Base-by-base conservation (phyloP, 2,888 invertebrate genomes). In the Nymphalis polychloros region DNA sequence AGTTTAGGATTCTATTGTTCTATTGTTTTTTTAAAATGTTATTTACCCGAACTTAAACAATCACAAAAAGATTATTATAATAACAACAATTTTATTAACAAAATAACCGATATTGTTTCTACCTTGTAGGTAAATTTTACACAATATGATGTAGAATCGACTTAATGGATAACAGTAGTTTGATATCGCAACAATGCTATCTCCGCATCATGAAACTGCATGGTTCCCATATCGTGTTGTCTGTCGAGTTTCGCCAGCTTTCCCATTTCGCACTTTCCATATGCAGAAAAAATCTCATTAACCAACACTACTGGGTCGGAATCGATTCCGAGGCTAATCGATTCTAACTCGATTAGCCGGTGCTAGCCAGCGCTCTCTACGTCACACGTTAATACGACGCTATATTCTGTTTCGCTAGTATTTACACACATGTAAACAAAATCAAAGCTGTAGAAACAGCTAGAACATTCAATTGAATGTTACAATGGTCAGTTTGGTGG, bases 281-380 rank as follows among this genome's bases (percentile, higher is more conserved):
- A 19, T 63, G 52, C 46, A 48, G 49, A 49, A 57, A 20, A n/a
- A 68, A 53, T 63, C 68, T 70, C 72, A 62, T 68, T 62, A 27
- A 49, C 16, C 52, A 52, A 52, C 63, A 49, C 63, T 27, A 63
- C 64, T 62, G 19, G 41, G 66, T 63, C 68, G 78, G 79, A 60
- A 69, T 63, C 69, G 69, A 77, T 80, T 75, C 80, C 81, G 85
- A 83, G 81, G 76, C 83, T 76, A 83, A 85, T 86, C 84, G 84
- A 84, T 86, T 80, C 71, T 84, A 85, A 85, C 78, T 84, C 81
- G 83, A 85, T 87, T 86, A 86, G 69, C 52, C 69, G 73, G 73
- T 74, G 75, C 75, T 74, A 71, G 75, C 74, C 77, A 75, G 73
- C 74, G 73, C 67, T 63, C 53, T 53, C 47, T 16, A 20, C 48